Evolutionary conservation across 2,888 invertebrate species (phyloP).

Genomic region (Mythimna vitellina): DNA sequence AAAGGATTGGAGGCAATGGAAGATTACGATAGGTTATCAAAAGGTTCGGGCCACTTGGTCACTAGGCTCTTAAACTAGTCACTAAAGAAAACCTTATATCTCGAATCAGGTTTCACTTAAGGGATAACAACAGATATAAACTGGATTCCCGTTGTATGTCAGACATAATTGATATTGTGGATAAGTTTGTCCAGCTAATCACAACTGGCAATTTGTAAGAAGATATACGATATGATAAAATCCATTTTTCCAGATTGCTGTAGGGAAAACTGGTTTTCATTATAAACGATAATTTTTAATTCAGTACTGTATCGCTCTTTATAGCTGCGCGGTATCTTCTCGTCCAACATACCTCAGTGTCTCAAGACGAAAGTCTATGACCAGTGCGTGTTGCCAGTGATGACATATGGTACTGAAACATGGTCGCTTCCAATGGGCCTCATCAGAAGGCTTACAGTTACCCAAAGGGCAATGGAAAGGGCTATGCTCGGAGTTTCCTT

Average conservation of each 20-base stretch:
- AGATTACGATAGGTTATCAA: constrained; percentile 1
- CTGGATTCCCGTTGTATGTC: constrained; percentile 1
- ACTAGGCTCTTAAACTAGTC: constrained; percentile 4
- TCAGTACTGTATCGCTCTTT: neutral
- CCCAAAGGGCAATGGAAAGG: no score
- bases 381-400: no score
- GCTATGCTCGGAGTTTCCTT: no score
- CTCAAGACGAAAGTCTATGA: no score
- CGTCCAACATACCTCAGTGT: no score
- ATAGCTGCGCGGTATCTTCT: no score
- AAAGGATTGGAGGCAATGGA: neutral
- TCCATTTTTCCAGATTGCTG: neutral
- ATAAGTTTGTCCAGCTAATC: constrained; percentile 9
- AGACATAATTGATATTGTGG: constrained; percentile 38
- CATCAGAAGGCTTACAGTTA: no score
- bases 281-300: neutral
- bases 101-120: constrained; percentile 15
- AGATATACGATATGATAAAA: constrained; percentile 20
- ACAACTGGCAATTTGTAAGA: constrained; percentile 31
- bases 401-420: no score
- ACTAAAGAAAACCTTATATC: constrained; percentile 38
- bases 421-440: no score
- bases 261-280: neutral
- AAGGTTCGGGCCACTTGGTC: constrained; percentile 1
- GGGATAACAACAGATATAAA: constrained; percentile 23